phyloP scores from a whole-genome alignment of 2,113 vertebrate species.

The Trematomus loennbergii region DNA sequence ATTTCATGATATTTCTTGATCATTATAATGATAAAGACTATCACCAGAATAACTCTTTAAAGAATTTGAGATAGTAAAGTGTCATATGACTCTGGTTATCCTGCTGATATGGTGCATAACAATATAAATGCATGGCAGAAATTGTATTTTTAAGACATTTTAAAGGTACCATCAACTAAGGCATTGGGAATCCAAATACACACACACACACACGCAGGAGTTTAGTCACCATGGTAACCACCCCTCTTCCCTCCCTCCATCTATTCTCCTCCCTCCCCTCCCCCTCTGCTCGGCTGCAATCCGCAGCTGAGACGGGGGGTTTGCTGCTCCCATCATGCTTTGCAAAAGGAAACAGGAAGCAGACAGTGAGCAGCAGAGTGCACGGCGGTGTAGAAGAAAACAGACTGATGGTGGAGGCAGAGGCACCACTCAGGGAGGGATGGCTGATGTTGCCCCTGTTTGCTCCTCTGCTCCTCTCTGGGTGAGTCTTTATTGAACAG shows the following conservation, averaged over 20 bases:
- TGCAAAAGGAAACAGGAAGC: constrained; percentile 74
- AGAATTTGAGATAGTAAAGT: neutral
- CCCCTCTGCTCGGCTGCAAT: constrained; percentile 18
- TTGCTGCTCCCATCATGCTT: constrained; percentile 76
- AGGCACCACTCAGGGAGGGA: constrained; percentile 42
- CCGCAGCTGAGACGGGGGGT: neutral
- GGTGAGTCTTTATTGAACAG: constrained; percentile 62
- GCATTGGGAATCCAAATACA: neutral
- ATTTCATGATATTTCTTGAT: neutral
- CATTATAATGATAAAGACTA: neutral
- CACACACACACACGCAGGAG: neutral
- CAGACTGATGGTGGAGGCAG: constrained; percentile 42
- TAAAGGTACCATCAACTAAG: neutral
- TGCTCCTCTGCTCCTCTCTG: constrained; percentile 14
- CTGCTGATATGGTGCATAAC: neutral
- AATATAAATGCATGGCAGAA: neutral
- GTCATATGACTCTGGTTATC: too few relatives aligned
- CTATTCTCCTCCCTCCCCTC: constrained; percentile 21
- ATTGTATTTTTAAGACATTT: neutral
- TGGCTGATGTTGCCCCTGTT: constrained; percentile 44
- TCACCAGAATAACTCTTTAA: neutral
- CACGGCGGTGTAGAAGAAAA: constrained; percentile 2
- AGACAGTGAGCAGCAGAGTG: constrained; percentile 31
- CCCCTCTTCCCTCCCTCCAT: constrained; percentile 18
- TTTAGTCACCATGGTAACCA: constrained; percentile 62